Percentiles rank a stretch among this genome's conserved stretches.
These are phyloP conservation scores for Gisinianus flammeolus DNA, from an alignment of 2,888 invertebrate genomes.

Conservation along the genomic window DNA sequence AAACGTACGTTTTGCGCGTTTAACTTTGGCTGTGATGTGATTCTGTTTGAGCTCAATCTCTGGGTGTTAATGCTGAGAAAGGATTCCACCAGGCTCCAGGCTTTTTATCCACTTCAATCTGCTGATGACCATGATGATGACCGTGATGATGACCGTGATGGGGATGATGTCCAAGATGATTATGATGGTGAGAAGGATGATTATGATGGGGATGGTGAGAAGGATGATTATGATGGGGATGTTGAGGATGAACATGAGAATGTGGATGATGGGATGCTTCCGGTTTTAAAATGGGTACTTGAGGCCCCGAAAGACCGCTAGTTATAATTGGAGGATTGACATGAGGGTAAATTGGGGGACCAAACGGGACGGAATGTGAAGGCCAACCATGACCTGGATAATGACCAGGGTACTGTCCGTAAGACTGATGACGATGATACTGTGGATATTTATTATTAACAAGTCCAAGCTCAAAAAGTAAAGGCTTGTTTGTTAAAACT, in stretches of 20 bases:
- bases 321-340: conserved; percentile 16
- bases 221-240: conserved; percentile 5
- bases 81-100: conserved; percentile 55
- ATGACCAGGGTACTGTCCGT: conserved; percentile 26
- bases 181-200: conserved; percentile 1
- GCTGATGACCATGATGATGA: conserved; percentile 27
- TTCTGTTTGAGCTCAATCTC: conserved; percentile 5
- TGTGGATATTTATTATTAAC: conserved; percentile 43
- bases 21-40: too few species aligned
- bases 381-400: conserved; percentile 38
- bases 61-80: conserved; percentile 35
- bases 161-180: neutral
- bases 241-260: neutral
- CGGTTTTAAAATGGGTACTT: conserved; percentile 47
- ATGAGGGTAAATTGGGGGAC: neutral
- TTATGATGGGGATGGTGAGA: conserved; percentile 17
- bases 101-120: conserved; percentile 40
- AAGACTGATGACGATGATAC: neutral
- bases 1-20: neutral
- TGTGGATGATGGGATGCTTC: conserved; percentile 18
- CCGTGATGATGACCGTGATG: neutral
- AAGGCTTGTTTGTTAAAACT: conserved; percentile 50
- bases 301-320: conserved; percentile 18
- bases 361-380: conserved; percentile 2
- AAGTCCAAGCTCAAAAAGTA: conserved; percentile 53